Conservation (phyloP, 2,888 invertebrate genomes). For the Tricholauxania praeusta region DNA sequence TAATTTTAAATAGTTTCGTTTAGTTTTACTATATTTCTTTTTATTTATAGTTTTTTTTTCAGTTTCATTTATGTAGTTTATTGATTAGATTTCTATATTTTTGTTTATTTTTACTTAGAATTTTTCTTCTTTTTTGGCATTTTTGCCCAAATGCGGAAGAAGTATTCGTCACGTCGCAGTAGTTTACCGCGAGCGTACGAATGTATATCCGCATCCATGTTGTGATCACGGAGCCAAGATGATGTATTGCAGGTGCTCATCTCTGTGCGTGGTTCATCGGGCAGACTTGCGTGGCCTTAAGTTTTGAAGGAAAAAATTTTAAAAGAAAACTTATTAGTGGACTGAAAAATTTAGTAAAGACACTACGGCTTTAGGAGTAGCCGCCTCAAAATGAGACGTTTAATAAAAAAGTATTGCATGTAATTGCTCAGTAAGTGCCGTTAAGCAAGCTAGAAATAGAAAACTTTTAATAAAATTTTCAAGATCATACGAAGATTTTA, state of each 20-base stretch:
- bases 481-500: too few species aligned
- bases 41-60: slow-evolving; percentile 28
- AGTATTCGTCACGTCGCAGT: slow-evolving; percentile 90
- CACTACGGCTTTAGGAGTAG: too few species aligned
- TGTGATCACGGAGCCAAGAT: slow-evolving; percentile 92
- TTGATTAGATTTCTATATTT: slow-evolving; percentile 38
- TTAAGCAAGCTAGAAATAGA: too few species aligned
- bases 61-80: slow-evolving; percentile 15
- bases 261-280: slow-evolving; percentile 77
- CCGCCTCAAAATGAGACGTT: too few species aligned
- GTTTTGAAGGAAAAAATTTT: not conserved
- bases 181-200: slow-evolving; percentile 90
- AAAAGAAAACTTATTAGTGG: not conserved
- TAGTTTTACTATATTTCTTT: slow-evolving; percentile 25
- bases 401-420: too few species aligned
- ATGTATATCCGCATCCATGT: slow-evolving; percentile 93
- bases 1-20: slow-evolving; percentile 21
- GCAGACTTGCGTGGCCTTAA: slow-evolving; percentile 66
- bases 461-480: too few species aligned
- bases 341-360: not conserved
- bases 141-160: slow-evolving; percentile 84
- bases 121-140: slow-evolving; percentile 56
- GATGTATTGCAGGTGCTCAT: slow-evolving; percentile 94
- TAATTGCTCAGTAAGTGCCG: too few species aligned
- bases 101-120: slow-evolving; percentile 27